Evolutionary conservation across 2,113 vertebrate genomes (phyloP).

Genomic region (Odocoileus virginianus): DNA sequence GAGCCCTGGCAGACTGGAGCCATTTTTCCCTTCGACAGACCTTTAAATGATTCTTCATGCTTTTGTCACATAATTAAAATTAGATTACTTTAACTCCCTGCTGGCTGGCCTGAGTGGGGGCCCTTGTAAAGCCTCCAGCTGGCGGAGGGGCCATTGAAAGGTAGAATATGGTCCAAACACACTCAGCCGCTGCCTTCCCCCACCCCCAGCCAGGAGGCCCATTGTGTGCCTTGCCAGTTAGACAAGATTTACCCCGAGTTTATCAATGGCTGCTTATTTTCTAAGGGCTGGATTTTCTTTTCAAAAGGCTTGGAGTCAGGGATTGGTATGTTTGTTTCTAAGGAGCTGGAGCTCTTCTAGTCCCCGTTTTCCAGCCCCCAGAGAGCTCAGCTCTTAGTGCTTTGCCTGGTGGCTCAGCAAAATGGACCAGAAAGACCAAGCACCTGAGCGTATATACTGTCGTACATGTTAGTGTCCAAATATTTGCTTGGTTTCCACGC

Average conservation of each 20-base stretch:
- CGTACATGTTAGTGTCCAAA: not conserved
- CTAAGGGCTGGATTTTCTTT: conserved; percentile 27
- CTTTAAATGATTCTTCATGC: conserved; percentile 84
- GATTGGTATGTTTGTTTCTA: not conserved
- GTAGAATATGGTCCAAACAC: conserved; percentile 76
- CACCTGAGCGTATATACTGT: rapidly evolving
- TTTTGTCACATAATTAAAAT: conserved; percentile 88
- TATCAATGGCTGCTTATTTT: conserved; percentile 65
- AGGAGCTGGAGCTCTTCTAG: not conserved
- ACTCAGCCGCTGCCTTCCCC: conserved; percentile 69
- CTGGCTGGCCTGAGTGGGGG: conserved; percentile 75
- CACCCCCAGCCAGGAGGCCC: conserved; percentile 69
- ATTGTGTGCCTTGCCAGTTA: conserved; percentile 67
- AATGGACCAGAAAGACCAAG: not conserved
- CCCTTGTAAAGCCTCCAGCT: conserved; percentile 82
- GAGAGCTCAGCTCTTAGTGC: not conserved
- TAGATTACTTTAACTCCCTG: conserved; percentile 84
- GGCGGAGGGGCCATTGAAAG: conserved; percentile 76
- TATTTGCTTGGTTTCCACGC: not conserved
- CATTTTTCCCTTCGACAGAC: conserved; percentile 79
- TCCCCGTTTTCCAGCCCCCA: not conserved
- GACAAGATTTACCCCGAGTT: conserved; percentile 43
- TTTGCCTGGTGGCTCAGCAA: not conserved
- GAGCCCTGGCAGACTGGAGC: conserved; percentile 81
- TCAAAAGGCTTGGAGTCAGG: conserved; percentile 15